Conservation (phyloP, 2,113 vertebrate species). For the Thomomys bottae region DNA sequence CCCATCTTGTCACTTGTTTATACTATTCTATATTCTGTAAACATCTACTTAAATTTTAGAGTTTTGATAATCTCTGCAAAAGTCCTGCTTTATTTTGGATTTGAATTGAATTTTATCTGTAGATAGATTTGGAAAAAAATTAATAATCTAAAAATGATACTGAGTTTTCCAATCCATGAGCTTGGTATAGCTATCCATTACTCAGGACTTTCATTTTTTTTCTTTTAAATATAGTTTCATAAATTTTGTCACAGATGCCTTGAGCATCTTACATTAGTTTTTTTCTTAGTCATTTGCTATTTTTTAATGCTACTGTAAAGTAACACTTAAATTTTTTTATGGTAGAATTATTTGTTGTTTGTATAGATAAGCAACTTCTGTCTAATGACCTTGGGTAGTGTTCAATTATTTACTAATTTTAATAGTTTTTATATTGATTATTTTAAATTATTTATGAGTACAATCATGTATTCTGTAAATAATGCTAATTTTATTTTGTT, state of each 20-base stretch:
- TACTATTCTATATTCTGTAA: background rate
- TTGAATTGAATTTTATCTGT: background rate
- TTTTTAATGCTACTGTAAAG: constrained; percentile 15
- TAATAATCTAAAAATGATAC: constrained; percentile 18
- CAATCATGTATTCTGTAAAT: constrained; percentile 1
- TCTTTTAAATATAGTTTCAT: constrained; percentile 16
- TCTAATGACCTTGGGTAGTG: background rate
- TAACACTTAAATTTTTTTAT: background rate
- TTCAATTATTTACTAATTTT: constrained; percentile 54
- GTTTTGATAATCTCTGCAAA: constrained; percentile 20
- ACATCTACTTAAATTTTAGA: constrained; percentile 10
- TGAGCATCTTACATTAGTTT: constrained; percentile 9
- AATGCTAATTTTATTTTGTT: constrained; percentile 36
- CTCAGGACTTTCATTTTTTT: background rate
- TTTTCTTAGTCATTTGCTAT: background rate
- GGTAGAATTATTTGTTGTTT: constrained; percentile 20
- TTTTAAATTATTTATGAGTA: constrained; percentile 44
- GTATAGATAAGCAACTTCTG: background rate
- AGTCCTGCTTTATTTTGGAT: background rate
- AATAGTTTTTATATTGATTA: constrained; percentile 37
- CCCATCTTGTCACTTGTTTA: constrained; percentile 4
- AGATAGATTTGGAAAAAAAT: constrained; percentile 1
- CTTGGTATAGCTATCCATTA: background rate
- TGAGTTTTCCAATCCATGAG: constrained; percentile 23
- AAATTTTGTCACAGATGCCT: background rate